These are phyloP conservation scores for Chaenodraco wilsoni DNA, from an alignment of 2,797 vertebrate genomes.

Conservation along the genomic window DNA sequence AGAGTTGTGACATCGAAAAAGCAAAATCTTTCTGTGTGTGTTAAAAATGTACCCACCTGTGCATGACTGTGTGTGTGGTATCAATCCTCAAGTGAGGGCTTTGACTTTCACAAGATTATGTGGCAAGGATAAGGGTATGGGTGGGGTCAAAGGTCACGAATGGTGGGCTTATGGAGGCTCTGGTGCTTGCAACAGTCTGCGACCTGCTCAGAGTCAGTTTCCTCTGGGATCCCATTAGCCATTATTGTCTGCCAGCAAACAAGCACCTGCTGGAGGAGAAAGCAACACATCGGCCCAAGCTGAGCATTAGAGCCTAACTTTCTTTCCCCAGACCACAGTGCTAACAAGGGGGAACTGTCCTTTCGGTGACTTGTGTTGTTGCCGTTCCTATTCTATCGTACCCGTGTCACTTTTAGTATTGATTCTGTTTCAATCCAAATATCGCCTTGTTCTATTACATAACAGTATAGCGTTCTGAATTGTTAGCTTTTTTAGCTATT, in stretches of 20 bases:
- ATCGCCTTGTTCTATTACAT: background rate
- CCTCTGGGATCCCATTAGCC: constrained; percentile 79
- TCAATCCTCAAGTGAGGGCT: constrained; percentile 28
- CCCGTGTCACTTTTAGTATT: background rate
- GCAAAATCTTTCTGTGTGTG: background rate
- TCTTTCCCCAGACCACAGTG: background rate
- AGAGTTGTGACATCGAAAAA: background rate
- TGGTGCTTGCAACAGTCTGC: constrained; percentile 35
- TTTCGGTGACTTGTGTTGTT: background rate
- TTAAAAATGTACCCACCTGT: background rate
- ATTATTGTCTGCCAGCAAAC: constrained; percentile 35
- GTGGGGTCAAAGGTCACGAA: constrained; percentile 53
- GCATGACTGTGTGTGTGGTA: constrained; percentile 11
- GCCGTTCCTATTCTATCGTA: background rate
- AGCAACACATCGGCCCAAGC: background rate
- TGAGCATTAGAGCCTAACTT: constrained; percentile 1
- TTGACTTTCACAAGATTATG: constrained; percentile 32
- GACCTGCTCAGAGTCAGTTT: constrained; percentile 51
- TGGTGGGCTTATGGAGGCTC: constrained; percentile 36
- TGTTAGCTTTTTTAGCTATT: background rate
- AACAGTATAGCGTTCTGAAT: background rate
- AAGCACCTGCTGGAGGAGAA: constrained; percentile 55
- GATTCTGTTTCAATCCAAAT: background rate
- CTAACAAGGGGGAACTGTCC: background rate
- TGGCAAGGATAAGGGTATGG: constrained; percentile 9